Evolutionary conservation across 35 echinoderm and acorn worm species (phyloP), one percentile per base, ranked within the genome.

Genomic region (Strongylocentrotus purpuratus): DNA sequence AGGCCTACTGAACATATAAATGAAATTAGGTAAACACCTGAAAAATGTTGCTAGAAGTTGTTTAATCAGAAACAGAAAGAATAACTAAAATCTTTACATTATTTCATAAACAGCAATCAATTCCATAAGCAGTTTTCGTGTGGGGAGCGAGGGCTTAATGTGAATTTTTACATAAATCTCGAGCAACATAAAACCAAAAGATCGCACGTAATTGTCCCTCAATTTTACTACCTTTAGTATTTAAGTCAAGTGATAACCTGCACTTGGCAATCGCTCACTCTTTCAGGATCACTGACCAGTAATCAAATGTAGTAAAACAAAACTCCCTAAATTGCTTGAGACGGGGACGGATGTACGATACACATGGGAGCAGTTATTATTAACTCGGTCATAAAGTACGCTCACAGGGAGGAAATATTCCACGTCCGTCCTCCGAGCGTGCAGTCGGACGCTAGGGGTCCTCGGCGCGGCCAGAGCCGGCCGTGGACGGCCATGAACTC

Each of bases 321-420:
- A n/a, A 78, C 20, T 18, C 0, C 28, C 65, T 78, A 78, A 78
- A 78, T 78, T 78, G 22, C 7, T 78, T 28, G 0, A 78, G 65
- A 78, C 65, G 22, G 65, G 25, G 28, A 8, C 65, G 65, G 65
- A 78, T 7, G 22, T 78, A 22, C 3, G 25, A 78, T 22, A 15
- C 87, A 46, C 87, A 89, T 11, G 87, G 87, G 87, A 89, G 87
- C 45, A 89, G 87, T 45, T 89, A 89, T 89, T 89, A 89, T 89
- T 89, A 89, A 89, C 87, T 45, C 31, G 45, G 13, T 45, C 87
- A 89, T 89, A 45, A 45, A 78, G 32, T 46, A 89, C 45, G 87
- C 87, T 33, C 31, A 33, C 14, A 31, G 2, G 87, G 87, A 89
- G 87, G 87, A 89, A 89, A 89, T 89, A 89, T 89, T 89, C 87